Evolutionary conservation across 1,140 invertebrate genomes (phyloP).

Genomic region (Cydia strobilella): DNA sequence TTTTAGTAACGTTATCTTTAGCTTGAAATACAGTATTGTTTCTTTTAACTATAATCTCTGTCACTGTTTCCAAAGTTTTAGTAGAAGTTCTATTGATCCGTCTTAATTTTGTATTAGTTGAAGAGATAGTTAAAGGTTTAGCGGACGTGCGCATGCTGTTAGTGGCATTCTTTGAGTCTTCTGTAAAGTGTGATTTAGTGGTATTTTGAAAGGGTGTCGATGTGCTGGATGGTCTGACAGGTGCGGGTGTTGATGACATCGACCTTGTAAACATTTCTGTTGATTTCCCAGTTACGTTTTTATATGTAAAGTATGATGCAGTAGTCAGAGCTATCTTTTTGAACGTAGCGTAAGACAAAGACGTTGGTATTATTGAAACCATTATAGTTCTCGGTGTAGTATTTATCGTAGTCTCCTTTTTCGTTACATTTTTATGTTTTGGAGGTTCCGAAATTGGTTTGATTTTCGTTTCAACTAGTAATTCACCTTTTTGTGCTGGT

Average conservation of each 20-base stretch:
- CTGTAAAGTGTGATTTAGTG: conserved; percentile 39
- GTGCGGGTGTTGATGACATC: conserved; percentile 52
- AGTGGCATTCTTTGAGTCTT: conserved; percentile 59
- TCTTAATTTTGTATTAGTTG: conserved; percentile 49
- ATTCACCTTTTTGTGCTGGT: conserved; percentile 74
- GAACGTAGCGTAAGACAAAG: conserved; percentile 68
- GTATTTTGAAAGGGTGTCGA: conserved; percentile 37
- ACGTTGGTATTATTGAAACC: conserved; percentile 76
- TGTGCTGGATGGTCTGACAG: conserved; percentile 43
- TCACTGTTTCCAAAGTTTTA: conserved; percentile 20
- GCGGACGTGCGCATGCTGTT: conserved; percentile 61
- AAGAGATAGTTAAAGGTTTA: conserved; percentile 53
- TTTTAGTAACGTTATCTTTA: conserved; percentile 50
- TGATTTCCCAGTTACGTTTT: conserved; percentile 46
- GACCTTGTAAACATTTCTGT: conserved; percentile 55
- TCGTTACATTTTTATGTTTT: conserved; percentile 54
- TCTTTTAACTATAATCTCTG: conserved; percentile 33
- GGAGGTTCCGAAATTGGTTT: conserved; percentile 53
- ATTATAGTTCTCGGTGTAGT: conserved; percentile 75
- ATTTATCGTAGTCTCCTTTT: conserved; percentile 56
- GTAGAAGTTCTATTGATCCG: conserved; percentile 35
- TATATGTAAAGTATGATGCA: conserved; percentile 54
- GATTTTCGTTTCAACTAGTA: conserved; percentile 56
- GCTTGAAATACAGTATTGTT: conserved; percentile 38
- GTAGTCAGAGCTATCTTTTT: conserved; percentile 72